A percentile compares a stretch with the other conserved stretches of the same genome.
Conservation (phyloP, 2,888 invertebrate genomes). For the Cheilosia impressa region DNA sequence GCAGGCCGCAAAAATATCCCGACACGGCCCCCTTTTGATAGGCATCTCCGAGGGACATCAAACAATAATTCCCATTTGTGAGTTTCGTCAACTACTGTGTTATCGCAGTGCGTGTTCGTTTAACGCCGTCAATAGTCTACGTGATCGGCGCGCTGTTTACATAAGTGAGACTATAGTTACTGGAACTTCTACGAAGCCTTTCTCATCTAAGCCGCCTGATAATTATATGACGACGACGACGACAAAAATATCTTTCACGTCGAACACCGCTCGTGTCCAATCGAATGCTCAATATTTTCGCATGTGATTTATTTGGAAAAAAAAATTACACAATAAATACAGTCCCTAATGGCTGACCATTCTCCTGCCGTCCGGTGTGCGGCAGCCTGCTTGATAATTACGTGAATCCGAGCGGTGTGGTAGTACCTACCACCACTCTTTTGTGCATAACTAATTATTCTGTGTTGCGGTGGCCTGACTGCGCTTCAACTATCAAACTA, state of each 20-base stretch:
- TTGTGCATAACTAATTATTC: constrained; percentile 70
- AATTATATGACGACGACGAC: background rate
- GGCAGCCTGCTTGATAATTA: constrained; percentile 30
- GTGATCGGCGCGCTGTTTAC: too few species aligned
- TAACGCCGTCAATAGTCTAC: too few species aligned
- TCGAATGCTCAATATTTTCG: constrained; percentile 7
- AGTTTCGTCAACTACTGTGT: too few species aligned
- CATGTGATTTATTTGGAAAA: constrained; percentile 44
- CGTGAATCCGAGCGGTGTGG: constrained; percentile 42
- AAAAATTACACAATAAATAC: constrained; percentile 31
- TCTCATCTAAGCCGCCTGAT: constrained; percentile 2
- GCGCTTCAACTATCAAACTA: constrained; percentile 75
- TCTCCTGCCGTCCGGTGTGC: background rate
- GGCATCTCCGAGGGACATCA: too few species aligned
- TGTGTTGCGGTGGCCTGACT: constrained; percentile 50
- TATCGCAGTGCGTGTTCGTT: too few species aligned
- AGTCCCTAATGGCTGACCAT: constrained; percentile 33
- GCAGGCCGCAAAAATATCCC: too few species aligned
- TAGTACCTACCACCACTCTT: constrained; percentile 35
- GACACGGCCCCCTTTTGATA: too few species aligned
- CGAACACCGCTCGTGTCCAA: background rate
- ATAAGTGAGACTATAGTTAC: background rate
- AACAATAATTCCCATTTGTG: too few species aligned
- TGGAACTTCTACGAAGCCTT: background rate
- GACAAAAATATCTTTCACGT: background rate